Base-by-base conservation (phyloP, 2,888 invertebrate species). In the Chrysolina americana region DNA sequence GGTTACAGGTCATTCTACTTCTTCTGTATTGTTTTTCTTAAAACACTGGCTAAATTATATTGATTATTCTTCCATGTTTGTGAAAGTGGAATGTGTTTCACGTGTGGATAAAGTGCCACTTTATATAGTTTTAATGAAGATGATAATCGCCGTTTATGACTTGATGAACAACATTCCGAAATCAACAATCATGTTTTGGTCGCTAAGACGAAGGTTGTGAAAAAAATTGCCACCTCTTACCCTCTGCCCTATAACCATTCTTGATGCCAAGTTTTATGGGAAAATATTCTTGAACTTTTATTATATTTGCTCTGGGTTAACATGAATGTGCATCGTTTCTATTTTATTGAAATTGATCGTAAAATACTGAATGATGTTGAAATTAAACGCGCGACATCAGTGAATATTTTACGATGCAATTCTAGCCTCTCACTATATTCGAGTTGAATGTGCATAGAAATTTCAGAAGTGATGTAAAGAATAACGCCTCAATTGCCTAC, bases 281-380 rank as follows among this genome's bases (percentile, higher is more conserved):
- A 53, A 9, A 13, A 5, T 3, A 53, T 3, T 23, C 21, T 4
- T 6, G 4, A 15, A 11, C 5, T 11, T 11, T 2, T 3, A 53
- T 53, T 21, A 53, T 11, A 19, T 21, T 17, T 17, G 2, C 13
- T 53, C 53, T 9, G 11, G 11, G 53, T 19, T 11, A 53, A 6
- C 13, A 53, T 53, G 13, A 53, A 53, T 2, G 23, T 11, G 6
- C 10, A 53, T 53, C 21, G 21, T 53, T 53, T 21, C 19, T 21
- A 13, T 53, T 53, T 11, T 9, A 53, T 53, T 11, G 53, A 53
- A 53, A 53, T 53, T 21, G 53, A 19, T 53, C 53, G 53, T 53
- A 23, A 53, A 53, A 13, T 53, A 10, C 15, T 21, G 11, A 53
- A 53, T 53, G 21, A 5, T 3, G 53, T 21, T 36, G 8, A 8